Base-by-base conservation (phyloP, 2,113 vertebrate species). In the Otolemur garnettii region DNA sequence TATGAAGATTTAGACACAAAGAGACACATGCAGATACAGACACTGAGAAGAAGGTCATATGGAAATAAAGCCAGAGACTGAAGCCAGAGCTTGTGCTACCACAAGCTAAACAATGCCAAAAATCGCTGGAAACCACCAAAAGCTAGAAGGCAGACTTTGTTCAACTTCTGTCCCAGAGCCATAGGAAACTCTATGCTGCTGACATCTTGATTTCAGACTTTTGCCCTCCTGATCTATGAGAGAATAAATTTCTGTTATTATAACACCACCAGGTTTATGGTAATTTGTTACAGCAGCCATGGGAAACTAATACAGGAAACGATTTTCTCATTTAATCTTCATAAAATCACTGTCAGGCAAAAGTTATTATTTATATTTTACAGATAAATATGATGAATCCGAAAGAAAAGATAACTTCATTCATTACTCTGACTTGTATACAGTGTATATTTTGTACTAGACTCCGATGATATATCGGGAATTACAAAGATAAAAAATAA, bases 261-360 rank as follows among this genome's bases (percentile, higher is more conserved):
- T 33, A 93, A 66, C 60, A 35, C 33, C 26, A 64, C n/a, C 7
- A 1, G 38, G 6, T 81, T 68, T 72, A 24, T 28, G 42, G 15
- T 78, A 26, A 26, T 79, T 84, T 80, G 59, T 55, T 75, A 42
- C 2, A 53, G 21, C 12, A 90, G 7, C 18, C 71, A 28, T 68
- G 59, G 26, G 28, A 83, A 75, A 90, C 42, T 10, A 80, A 69
- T 68, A 85, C 14, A 17, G 42, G 45, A 77, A 42, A 7, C 5
- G 50, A 69, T 89, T 86, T 95, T 69, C 38, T 91, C 45, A 60
- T 60, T 92, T 89, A 89, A 90, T 66, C 26, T 82, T 83, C 42
- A 83, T n/a, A 93, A 87, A 2, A 62, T 30, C 24, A 50, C 9
- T 72, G 17, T 53, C 69, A 69, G 24, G 59, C 11, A 83, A 30